Base-by-base conservation (phyloP, 2,113 vertebrate species). In the Cavia aperea region DNA sequence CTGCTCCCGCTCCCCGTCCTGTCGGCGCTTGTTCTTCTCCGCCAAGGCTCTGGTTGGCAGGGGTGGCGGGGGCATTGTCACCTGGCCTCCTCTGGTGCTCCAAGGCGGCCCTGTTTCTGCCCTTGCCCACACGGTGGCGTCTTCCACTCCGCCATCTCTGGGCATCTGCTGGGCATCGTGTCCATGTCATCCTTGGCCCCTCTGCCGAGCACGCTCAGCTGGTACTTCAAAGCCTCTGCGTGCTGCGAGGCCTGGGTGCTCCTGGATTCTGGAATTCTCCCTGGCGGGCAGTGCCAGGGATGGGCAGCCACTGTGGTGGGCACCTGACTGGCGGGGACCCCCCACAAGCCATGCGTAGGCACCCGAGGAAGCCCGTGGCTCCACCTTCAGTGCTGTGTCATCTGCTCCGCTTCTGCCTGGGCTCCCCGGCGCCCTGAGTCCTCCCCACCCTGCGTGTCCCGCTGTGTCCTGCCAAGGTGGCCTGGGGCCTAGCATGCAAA, bases 101-200 rank as follows among this genome's bases (percentile, higher is more conserved):
- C 31, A 7, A 36, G 39, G 26, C 13, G 1, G 6, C 60, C 24
- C 51, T 26, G 1, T 33, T 4, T 65, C 62, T n/a, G 26, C 39
- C 60, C 7, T 31, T 9, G 36, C 56, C 46, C 23, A 56, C 2
- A 18, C 0, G 2, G 36, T 0, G 3, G 72, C 46, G 5, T 51
- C 65, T 29, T 8, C n/a, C 2, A 5, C 70, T 23, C n/a, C 1
- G 29, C 46, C 0, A 5, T 56, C 39, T 39, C 73, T 33, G 11
- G 4, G 4, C 14, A 14, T 3, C 56, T 75, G 60, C 14, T 2
- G 0, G 54, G n/a, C 14, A 12, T 24, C 0, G 18, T 13, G 78
- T 88, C 68, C 26, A 1, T 43, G 29, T 39, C 39, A 43, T 43
- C 23, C 70, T 49, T 43, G 1, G n/a, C 26, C n/a, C 51, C 58